Percentiles rank a stretch among this genome's conserved stretches.
Evolutionary conservation across 2,888 invertebrate species (phyloP).

Genomic region (Vesta saturnalis): DNA sequence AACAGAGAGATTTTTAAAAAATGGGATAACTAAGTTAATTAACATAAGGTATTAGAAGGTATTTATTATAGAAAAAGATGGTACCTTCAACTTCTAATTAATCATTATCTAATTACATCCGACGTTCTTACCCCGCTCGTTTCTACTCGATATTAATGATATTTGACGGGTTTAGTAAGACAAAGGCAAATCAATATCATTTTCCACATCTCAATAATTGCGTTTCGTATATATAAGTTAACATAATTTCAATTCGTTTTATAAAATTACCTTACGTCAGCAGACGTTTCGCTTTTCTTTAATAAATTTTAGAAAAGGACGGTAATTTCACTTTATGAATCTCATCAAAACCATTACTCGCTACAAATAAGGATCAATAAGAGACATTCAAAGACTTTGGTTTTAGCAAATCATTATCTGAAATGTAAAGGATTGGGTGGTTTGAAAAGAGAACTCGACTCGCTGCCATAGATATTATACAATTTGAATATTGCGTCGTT

Average conservation of each 20-base stretch:
- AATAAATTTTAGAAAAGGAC: constrained; percentile 24
- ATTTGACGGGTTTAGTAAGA: constrained; percentile 39
- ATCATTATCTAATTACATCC: constrained; percentile 42
- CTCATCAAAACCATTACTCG: constrained; percentile 38
- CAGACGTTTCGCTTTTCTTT: constrained; percentile 13
- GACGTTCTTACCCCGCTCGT: constrained; percentile 31
- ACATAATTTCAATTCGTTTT: constrained; percentile 30
- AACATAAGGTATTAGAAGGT: constrained; percentile 24
- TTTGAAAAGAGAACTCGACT: constrained; percentile 36
- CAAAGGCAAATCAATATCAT: constrained; percentile 41
- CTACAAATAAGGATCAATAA: constrained; percentile 40
- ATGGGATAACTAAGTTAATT: constrained; percentile 21
- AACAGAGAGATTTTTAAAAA: background rate
- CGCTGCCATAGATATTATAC: constrained; percentile 24
- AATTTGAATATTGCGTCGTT: constrained; percentile 36
- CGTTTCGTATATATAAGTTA: constrained; percentile 36
- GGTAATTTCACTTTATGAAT: constrained; percentile 24
- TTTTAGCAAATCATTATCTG: constrained; percentile 40
- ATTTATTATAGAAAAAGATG: constrained; percentile 39
- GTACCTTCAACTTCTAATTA: constrained; percentile 40
- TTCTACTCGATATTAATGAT: constrained; percentile 39
- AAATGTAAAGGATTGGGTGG: constrained; percentile 38
- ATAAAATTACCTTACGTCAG: constrained; percentile 33
- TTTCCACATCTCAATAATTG: constrained; percentile 41
- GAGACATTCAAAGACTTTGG: constrained; percentile 40